Base-by-base conservation (phyloP, 2,888 invertebrate genomes). In the Cremastinae sp. region DNA sequence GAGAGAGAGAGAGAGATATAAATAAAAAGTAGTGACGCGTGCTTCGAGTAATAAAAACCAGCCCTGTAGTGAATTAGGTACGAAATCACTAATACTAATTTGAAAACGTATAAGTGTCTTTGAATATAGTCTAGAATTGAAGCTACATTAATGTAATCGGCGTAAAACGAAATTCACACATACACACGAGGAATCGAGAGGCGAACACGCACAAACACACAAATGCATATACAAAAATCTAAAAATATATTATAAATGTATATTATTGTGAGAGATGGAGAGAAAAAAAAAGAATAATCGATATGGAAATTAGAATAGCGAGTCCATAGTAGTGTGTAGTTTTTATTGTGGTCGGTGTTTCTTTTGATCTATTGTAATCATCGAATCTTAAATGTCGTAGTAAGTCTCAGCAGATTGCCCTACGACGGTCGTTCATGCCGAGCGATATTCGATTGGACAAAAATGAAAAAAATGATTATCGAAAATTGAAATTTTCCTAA, bases 1-100 rank as follows among this genome's bases (percentile, higher is more conserved):
- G 65, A 70, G 39, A 43, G 56, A 20, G 49, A 77, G 55, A 65
- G 68, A 80, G 80, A 79, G 73, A 78, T 75, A 78, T 75, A 83
- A 79, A 79, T 79, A 65, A 79, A 78, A 79, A 74, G 77, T 58
- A 82, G 78, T 81, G 83, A 86, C 83, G 86, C 85, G 84, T 85
- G 86, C 86, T 88, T 88, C 86, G 88, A 81, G 85, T 87, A 87
- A 85, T 88, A 86, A 88, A 89, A 88, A 88, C 87, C 89, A 89
- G 88, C 89, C 89, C 88, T 85, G 86, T 89, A 89, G 88, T 87
- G 81, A 86, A 81, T 82, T 89, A 89, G 89, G 89, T 89, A 89
- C 88, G 88, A 81, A 88, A 87, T 86, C 84, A 88, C 84, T 85
- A 89, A 88, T 88, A 87, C 85, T 86, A 85, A 86, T 88, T 77